Percentiles rank a stretch among this genome's conserved stretches.
Conservation (phyloP, 2,113 vertebrate genomes). For the Heliornis fulica region DNA sequence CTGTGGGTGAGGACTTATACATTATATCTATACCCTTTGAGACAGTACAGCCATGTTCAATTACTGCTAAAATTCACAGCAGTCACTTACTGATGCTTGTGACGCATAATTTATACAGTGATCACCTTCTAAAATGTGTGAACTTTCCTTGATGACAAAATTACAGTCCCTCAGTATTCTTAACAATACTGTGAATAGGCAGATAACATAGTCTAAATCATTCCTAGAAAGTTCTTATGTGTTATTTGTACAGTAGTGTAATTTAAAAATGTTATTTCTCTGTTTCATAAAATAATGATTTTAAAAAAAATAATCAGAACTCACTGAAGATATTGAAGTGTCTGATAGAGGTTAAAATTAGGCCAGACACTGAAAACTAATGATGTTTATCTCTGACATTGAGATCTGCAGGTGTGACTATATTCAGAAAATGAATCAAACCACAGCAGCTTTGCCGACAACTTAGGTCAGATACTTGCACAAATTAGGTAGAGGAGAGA, state of each 20-base stretch:
- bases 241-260: background rate
- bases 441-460: background rate
- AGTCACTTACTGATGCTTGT: background rate
- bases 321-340: background rate
- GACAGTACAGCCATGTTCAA: background rate
- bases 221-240: background rate
- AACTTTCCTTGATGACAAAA: background rate
- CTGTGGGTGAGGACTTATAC: background rate
- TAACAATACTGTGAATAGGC: background rate
- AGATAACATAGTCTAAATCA: background rate
- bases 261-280: background rate
- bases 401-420: background rate
- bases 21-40: background rate
- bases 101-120: background rate
- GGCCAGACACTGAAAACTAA: background rate
- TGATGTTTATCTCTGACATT: background rate
- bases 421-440: background rate
- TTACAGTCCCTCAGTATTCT: background rate
- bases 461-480: background rate
- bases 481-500: background rate
- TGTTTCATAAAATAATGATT: background rate
- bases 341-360: background rate
- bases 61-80: background rate
- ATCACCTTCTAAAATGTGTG: background rate
- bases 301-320: background rate